Evolutionary conservation across 2,797 vertebrate species (phyloP).

Genomic region (Squalus acanthias): DNA sequence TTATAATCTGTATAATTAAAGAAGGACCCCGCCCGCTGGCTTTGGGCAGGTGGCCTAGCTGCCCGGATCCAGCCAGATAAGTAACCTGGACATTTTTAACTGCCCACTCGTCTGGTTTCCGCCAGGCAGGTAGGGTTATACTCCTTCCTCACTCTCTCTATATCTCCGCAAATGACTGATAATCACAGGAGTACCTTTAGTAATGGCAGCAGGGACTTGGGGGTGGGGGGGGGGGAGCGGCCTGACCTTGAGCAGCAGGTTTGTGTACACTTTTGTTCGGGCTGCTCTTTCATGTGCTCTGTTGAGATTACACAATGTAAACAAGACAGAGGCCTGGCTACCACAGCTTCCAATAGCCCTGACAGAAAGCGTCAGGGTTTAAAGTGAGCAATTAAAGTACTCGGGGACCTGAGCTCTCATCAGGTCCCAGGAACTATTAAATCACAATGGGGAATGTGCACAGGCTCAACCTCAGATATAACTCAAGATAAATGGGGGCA

Average conservation of each 20-base stretch:
- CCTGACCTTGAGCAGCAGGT: neutral
- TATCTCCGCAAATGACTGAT: neutral
- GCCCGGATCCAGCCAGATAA: neutral
- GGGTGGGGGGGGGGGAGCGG: too few species aligned
- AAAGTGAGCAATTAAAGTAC: neutral
- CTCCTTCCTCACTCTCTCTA: neutral
- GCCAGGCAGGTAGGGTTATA: neutral
- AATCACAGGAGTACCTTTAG: neutral
- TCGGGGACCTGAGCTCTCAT: neutral
- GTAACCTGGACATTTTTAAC: neutral
- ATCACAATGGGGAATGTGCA: neutral
- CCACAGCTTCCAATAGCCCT: neutral
- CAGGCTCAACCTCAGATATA: neutral
- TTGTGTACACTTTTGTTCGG: neutral
- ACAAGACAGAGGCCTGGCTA: neutral
- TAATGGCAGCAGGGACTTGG: neutral
- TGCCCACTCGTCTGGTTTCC: neutral
- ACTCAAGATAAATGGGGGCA: neutral
- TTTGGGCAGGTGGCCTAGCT: neutral
- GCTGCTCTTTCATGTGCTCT: neutral
- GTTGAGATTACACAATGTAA: neutral
- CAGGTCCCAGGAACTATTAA: neutral
- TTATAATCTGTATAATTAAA: neutral
- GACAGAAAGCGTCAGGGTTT: neutral
- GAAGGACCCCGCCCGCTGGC: too few species aligned